A percentile compares a stretch with the other conserved stretches of the same genome.
These are phyloP conservation scores for Meganola albula DNA, from an alignment of 2,888 invertebrate species.

Conservation along the genomic window DNA sequence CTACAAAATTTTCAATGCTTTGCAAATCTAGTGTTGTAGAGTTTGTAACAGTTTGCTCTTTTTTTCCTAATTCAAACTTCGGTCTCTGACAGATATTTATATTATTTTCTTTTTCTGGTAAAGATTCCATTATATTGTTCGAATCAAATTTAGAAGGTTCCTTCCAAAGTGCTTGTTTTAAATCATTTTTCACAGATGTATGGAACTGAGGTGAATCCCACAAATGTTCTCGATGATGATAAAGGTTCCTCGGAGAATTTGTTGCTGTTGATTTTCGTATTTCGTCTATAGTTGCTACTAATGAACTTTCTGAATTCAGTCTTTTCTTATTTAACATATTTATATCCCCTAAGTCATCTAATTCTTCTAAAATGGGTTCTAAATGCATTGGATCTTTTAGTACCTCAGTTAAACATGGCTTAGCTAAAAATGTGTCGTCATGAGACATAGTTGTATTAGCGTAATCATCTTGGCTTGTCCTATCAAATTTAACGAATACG, in stretches of 20 bases:
- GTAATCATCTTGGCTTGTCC: slow-evolving; percentile 69
- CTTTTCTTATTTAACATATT: slow-evolving; percentile 58
- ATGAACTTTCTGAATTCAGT: slow-evolving; percentile 74
- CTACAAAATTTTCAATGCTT: slow-evolving; percentile 28
- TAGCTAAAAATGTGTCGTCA: slow-evolving; percentile 73
- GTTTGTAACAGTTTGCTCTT: slow-evolving; percentile 37
- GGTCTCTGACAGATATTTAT: slow-evolving; percentile 40
- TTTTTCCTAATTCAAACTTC: slow-evolving; percentile 46
- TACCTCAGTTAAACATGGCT: slow-evolving; percentile 73
- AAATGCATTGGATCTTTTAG: slow-evolving; percentile 73
- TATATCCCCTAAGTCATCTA: slow-evolving; percentile 73
- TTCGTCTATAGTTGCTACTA: slow-evolving; percentile 81
- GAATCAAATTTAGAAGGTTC: slow-evolving; percentile 65
- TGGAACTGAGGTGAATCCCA: slow-evolving; percentile 67
- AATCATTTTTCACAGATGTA: slow-evolving; percentile 49
- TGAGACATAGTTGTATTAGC: slow-evolving; percentile 72
- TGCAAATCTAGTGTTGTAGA: slow-evolving; percentile 27
- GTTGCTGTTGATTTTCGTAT: slow-evolving; percentile 76
- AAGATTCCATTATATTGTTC: slow-evolving; percentile 62
- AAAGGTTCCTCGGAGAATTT: slow-evolving; percentile 77
- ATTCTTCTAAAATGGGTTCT: slow-evolving; percentile 76
- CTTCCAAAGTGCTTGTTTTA: slow-evolving; percentile 68
- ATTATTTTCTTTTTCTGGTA: slow-evolving; percentile 62
- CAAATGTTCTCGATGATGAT: slow-evolving; percentile 70
- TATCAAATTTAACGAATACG: slow-evolving; percentile 65